Evolutionary conservation across 2,113 vertebrate species (phyloP), one percentile per base, ranked within the genome.

Genomic region (Tricholaema leucomelas): DNA sequence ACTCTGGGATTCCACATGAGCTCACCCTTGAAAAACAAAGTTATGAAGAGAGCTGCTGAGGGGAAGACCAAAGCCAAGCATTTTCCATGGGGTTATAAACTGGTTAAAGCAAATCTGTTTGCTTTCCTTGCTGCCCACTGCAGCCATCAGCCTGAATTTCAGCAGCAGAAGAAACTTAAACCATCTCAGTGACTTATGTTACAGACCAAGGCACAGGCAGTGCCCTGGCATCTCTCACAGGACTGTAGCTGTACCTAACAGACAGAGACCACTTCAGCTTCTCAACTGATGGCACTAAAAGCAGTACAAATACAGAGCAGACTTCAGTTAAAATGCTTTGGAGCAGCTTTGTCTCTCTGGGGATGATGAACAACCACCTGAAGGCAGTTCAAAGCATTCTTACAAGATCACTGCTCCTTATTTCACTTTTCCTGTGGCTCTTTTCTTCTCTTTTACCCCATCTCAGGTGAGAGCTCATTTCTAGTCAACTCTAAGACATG

Each of bases 11-110:
- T 50, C 13, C 48, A 48, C 23, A 13, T 8, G 48, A 85, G 15
- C 19, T 35, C 5, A 40, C 61, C 40, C 71, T 52, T 15, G 35
- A 33, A 15, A 79, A 52, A 14, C 10, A 31, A 50, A 46, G 27
- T 8, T 40, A 33, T 46, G 28, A 31, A 18, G 67, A 55, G 27
- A 83, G 27, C 1, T 31, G 58, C 38, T 35, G 40, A 72, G 19
- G 33, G 25, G n/a, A 38, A 1, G 0, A 42, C 7, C 61, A n/a
- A 30, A 67, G 74, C 55, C 0, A 0, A 60, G 8, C 1, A 4
- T 4, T 58, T 15, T 42, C 56, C n/a, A 8, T 3, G 18, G 20
- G 44, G 35, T n/a, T 72, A 31, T 4, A 69, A 85, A 91, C 24
- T 2, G 3, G 4, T 3, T 3, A 20, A 54, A 17, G 10, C 30